Evolutionary conservation across 2,797 vertebrate genomes (phyloP).

Genomic region (Protonibea diacanthus): DNA sequence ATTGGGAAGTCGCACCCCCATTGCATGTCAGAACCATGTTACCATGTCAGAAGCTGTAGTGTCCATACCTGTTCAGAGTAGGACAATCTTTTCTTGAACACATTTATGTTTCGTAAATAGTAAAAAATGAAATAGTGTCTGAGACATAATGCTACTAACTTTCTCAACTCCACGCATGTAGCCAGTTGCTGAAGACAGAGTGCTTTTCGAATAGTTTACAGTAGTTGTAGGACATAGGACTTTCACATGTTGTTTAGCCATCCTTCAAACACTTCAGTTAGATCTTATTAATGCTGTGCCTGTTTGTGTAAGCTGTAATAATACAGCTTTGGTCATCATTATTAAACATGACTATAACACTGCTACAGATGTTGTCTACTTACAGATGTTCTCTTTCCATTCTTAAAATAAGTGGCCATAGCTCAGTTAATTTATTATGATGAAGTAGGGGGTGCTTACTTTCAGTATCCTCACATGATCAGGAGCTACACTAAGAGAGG

Average conservation of each 20-base stretch:
- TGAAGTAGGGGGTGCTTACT: no score
- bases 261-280: not conserved
- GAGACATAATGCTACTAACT: not conserved
- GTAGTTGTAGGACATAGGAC: not conserved
- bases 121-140: not conserved
- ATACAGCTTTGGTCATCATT: not conserved
- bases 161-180: not conserved
- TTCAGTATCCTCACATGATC: no score
- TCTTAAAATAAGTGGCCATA: not conserved
- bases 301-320: not conserved
- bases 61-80: no score
- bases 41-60: no score
- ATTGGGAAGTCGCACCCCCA: no score
- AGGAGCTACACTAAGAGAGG: no score
- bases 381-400: not conserved
- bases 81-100: not conserved
- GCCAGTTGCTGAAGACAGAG: not conserved
- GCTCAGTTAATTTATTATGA: constrained; percentile 4
- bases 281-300: not conserved
- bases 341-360: not conserved
- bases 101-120: not conserved
- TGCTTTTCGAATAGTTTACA: not conserved
- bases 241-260: not conserved
- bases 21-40: no score
- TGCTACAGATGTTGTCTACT: not conserved